A percentile compares a stretch with the other conserved stretches of the same genome.
phyloP scores from a whole-genome alignment of 1,140 invertebrate species.

The Hormaphis cornu region DNA sequence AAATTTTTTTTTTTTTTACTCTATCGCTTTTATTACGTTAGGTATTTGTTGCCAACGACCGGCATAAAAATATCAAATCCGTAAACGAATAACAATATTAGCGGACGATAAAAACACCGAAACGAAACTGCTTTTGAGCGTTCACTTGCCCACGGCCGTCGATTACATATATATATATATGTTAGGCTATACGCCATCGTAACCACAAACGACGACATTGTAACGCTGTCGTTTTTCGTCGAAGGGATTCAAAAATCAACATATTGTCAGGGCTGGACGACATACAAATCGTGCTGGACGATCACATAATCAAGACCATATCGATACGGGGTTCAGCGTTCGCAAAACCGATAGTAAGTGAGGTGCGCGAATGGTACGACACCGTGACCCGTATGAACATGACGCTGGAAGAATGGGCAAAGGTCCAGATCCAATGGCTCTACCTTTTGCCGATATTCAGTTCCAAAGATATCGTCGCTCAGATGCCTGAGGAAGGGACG shows the following conservation, averaged over 20 bases:
- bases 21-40: too few species aligned
- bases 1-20: too few species aligned
- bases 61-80: too few species aligned
- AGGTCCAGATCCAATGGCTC: conserved; percentile 78
- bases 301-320: conserved; percentile 80
- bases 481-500: conserved; percentile 83
- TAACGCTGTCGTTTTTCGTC: conserved; percentile 36
- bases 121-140: too few species aligned
- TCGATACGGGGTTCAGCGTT: conserved; percentile 84
- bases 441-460: conserved; percentile 88
- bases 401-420: conserved; percentile 80
- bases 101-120: too few species aligned
- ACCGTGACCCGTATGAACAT: conserved; percentile 65
- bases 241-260: conserved; percentile 60
- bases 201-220: too few species aligned
- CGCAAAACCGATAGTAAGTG: conserved; percentile 74
- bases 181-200: not conserved
- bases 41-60: too few species aligned
- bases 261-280: conserved; percentile 79
- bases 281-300: conserved; percentile 74
- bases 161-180: not conserved
- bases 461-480: conserved; percentile 83
- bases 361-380: conserved; percentile 73
- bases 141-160: too few species aligned
- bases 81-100: too few species aligned